phyloP scores from a whole-genome alignment of 2,113 vertebrate genomes.

The Heliornis fulica region DNA sequence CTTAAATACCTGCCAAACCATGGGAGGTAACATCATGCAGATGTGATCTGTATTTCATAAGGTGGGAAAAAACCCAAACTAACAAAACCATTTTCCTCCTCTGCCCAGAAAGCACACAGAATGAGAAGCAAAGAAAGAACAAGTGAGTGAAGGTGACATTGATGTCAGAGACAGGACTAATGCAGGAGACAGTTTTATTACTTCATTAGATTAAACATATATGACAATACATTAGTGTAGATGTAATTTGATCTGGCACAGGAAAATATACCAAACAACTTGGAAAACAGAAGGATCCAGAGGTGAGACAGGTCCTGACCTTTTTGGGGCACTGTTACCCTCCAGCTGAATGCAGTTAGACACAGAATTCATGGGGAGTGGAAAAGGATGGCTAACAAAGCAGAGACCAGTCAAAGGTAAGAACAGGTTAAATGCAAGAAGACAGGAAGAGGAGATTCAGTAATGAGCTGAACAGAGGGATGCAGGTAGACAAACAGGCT shows the following conservation, averaged over 20 bases:
- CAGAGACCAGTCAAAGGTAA: accelerated
- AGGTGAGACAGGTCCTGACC: background rate
- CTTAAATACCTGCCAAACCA: background rate
- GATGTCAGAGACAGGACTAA: background rate
- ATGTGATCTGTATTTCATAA: background rate
- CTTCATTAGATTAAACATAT: background rate
- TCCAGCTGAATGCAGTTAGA: background rate
- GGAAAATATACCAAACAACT: background rate
- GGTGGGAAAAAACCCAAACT: background rate
- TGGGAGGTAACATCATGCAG: background rate
- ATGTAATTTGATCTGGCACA: background rate
- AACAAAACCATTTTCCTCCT: background rate
- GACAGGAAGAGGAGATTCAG: background rate
- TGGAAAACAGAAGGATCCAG: background rate
- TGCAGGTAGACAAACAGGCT: background rate
- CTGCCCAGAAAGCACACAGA: background rate
- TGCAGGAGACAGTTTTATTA: background rate
- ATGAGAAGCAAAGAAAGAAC: background rate
- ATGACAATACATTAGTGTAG: background rate
- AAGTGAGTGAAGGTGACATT: background rate
- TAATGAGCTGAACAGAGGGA: background rate
- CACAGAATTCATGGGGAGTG: background rate
- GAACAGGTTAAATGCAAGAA: background rate
- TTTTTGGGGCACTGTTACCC: background rate
- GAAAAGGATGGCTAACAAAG: background rate